Evolutionary conservation across 2,797 vertebrate genomes (phyloP).

Genomic region (Oryzias dopingdopingensis): DNA sequence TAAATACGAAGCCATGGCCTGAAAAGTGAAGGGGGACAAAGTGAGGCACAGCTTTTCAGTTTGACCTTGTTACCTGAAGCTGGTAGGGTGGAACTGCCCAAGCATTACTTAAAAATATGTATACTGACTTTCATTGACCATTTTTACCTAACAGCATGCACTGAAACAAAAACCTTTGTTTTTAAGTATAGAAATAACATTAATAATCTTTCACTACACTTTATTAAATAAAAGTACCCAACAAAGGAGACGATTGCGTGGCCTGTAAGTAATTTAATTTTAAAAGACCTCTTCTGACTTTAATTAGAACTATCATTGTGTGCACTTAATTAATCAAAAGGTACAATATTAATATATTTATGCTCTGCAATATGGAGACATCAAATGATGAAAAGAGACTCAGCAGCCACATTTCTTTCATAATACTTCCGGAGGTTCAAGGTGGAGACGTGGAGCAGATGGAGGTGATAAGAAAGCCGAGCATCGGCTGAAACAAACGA

Average conservation of each 20-base stretch:
- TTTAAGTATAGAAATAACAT: conserved; percentile 12
- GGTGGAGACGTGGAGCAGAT: conserved; percentile 59
- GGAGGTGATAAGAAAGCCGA: conserved; percentile 53
- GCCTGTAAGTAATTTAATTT: conserved; percentile 25
- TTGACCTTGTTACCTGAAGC: conserved; percentile 7
- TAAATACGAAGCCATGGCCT: conserved; percentile 2
- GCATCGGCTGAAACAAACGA: conserved; percentile 65
- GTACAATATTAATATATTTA: conserved; percentile 31
- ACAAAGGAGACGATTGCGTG: too few species aligned
- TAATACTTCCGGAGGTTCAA: conserved; percentile 49
- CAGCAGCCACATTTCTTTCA: conserved; percentile 51
- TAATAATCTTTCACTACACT: conserved; percentile 12
- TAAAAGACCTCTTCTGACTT: conserved; percentile 36
- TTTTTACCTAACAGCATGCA: neutral
- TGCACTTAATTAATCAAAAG: conserved; percentile 47
- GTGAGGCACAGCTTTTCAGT: neutral
- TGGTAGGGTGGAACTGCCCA: neutral
- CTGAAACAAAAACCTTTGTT: neutral
- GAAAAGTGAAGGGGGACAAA: conserved; percentile 8
- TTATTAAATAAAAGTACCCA: conserved; percentile 20
- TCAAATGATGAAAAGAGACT: conserved; percentile 50
- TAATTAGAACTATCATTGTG: conserved; percentile 49
- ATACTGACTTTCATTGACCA: neutral
- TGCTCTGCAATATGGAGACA: conserved; percentile 35
- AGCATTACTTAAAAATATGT: neutral